Evolutionary conservation across 2,888 invertebrate species (phyloP).

Genomic region (Oegoconia quadripuncta): DNA sequence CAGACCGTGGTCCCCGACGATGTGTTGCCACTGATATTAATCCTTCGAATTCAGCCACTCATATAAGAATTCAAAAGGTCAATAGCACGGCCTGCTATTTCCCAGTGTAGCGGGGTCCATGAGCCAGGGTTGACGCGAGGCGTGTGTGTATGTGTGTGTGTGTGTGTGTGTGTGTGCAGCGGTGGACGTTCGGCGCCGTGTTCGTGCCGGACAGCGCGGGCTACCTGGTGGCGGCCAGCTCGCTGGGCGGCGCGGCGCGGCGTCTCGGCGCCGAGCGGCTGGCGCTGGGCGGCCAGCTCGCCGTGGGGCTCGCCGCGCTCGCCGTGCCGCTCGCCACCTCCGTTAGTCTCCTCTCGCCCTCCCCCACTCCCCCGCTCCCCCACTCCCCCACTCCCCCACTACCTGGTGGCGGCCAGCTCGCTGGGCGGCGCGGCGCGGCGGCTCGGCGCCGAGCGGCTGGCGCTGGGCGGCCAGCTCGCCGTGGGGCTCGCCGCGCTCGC

Average conservation of each 20-base stretch:
- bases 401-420: constrained; percentile 41
- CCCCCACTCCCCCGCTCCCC: neutral
- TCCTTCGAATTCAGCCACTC: too few species aligned
- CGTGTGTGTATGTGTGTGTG: neutral
- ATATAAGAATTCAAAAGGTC: too few species aligned
- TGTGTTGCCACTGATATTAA: too few species aligned
- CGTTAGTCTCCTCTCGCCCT: neutral
- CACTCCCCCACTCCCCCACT: neutral
- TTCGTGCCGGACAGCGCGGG: constrained; percentile 67
- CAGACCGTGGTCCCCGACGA: too few species aligned
- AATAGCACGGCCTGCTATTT: too few species aligned
- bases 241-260: constrained; percentile 43
- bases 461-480: constrained; percentile 46
- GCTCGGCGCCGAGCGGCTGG: constrained; percentile 41
- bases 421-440: constrained; percentile 41
- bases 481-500: constrained; percentile 33
- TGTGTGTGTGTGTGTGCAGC: constrained; percentile 26
- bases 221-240: constrained; percentile 53
- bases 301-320: constrained; percentile 34
- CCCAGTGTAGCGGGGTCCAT: too few species aligned
- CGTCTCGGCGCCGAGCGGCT: constrained; percentile 47
- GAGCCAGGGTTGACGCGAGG: too few species aligned
- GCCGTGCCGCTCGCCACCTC: constrained; percentile 16
- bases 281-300: constrained; percentile 49
- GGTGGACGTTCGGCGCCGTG: constrained; percentile 58